Conservation (phyloP, 2,113 vertebrate species). For the Chionis minor region DNA sequence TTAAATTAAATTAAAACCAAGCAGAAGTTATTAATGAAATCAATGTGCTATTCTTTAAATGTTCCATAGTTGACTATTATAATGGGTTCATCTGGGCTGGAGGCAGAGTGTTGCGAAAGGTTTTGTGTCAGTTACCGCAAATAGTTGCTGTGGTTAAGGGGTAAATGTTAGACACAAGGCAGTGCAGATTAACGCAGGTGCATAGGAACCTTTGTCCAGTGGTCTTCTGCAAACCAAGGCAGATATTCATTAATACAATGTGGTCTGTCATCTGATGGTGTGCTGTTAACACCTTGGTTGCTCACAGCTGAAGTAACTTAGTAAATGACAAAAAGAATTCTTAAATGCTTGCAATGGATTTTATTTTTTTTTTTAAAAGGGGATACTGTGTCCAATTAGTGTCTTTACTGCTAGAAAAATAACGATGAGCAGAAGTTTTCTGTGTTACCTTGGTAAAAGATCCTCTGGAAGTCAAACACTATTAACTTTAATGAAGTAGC, state of each 20-base stretch:
- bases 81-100: neutral
- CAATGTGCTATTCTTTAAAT: neutral
- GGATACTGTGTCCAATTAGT: constrained; percentile 38
- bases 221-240: neutral
- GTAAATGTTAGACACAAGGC: neutral
- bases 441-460: constrained; percentile 59
- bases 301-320: neutral
- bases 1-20: neutral
- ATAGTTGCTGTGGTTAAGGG: accelerated
- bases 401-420: constrained; percentile 66
- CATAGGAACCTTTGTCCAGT: neutral
- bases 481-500: constrained; percentile 78
- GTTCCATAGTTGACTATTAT: neutral
- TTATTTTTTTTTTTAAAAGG: neutral
- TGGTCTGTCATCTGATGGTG: neutral
- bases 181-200: neutral
- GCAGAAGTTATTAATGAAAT: neutral
- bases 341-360: neutral
- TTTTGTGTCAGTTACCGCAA: accelerated
- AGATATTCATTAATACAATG: neutral
- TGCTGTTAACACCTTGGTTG: neutral
- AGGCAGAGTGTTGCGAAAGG: neutral
- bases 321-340: neutral
- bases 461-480: constrained; percentile 73
- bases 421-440: constrained; percentile 19